Conservation (phyloP, 2,113 vertebrate genomes). For the Leptodactylus fuscus region DNA sequence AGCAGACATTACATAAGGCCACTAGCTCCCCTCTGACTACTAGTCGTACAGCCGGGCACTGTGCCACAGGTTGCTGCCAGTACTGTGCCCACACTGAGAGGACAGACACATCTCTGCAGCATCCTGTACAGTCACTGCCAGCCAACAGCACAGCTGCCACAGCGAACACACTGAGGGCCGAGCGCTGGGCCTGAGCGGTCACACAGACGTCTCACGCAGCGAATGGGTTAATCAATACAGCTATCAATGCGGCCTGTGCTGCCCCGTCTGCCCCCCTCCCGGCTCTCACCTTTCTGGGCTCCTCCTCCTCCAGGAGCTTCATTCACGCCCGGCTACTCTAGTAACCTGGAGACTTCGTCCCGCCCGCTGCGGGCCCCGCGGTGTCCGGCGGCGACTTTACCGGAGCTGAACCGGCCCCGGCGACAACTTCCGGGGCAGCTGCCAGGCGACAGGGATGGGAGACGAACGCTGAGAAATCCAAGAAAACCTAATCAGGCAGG, state of each 20-base stretch:
- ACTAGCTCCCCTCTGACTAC: too few relatives aligned
- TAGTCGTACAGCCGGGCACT: too few relatives aligned
- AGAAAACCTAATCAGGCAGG: conserved; percentile 10
- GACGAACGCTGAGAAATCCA: conserved; percentile 62
- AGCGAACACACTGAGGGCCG: not conserved
- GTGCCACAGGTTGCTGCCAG: too few relatives aligned
- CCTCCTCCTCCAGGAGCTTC: conserved; percentile 61
- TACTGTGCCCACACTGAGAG: too few relatives aligned
- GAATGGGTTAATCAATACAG: not conserved
- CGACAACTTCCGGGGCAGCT: conserved; percentile 73
- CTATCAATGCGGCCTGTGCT: not conserved
- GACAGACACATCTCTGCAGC: not conserved
- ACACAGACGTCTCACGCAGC: not conserved
- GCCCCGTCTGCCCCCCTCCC: not conserved
- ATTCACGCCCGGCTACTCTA: conserved; percentile 57
- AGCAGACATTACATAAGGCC: too few relatives aligned
- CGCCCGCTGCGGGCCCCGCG: conserved; percentile 64
- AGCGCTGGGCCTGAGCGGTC: not conserved
- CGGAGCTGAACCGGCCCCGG: conserved; percentile 64
- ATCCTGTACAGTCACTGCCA: not conserved
- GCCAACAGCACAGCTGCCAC: not conserved
- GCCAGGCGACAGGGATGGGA: conserved; percentile 69
- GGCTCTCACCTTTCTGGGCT: conserved; percentile 32
- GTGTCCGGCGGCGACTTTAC: conserved; percentile 66
- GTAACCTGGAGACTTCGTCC: conserved; percentile 40